Conservation (phyloP, 2,888 invertebrate species). For the Eilema sororculum region DNA sequence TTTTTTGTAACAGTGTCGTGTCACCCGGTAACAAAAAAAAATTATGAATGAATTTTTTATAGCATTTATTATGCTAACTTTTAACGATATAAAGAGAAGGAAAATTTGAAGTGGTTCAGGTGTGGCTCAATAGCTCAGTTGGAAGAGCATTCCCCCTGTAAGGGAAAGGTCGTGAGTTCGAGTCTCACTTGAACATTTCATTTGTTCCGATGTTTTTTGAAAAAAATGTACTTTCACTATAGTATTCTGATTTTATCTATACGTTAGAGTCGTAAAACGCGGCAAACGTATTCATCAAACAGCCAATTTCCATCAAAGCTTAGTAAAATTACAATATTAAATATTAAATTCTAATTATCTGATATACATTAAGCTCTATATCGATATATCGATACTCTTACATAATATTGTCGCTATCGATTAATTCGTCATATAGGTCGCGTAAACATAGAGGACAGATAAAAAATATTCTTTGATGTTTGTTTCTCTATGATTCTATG, state of each 20-base stretch:
- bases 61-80: too few species aligned
- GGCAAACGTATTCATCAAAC: constrained; percentile 12
- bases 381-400: constrained; percentile 8
- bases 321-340: constrained; percentile 21
- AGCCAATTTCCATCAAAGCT: constrained; percentile 18
- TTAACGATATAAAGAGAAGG: too few species aligned
- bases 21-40: not conserved
- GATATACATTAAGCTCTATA: constrained; percentile 20
- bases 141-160: too few species aligned
- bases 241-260: not conserved
- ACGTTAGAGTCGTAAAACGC: not conserved
- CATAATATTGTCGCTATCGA: constrained; percentile 17
- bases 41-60: too few species aligned
- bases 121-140: too few species aligned
- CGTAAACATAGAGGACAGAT: constrained; percentile 2
- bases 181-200: too few species aligned
- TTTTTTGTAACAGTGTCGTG: too few species aligned
- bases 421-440: constrained; percentile 9
- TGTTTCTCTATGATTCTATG: not conserved
- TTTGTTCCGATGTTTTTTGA: too few species aligned
- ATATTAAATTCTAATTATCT: constrained; percentile 25
- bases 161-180: too few species aligned
- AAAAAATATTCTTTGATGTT: constrained; percentile 10
- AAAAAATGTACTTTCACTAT: too few species aligned
- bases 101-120: too few species aligned